These are phyloP conservation scores for Miichthys miiuy DNA, from an alignment of 2,797 vertebrate species.

Conservation along the genomic window DNA sequence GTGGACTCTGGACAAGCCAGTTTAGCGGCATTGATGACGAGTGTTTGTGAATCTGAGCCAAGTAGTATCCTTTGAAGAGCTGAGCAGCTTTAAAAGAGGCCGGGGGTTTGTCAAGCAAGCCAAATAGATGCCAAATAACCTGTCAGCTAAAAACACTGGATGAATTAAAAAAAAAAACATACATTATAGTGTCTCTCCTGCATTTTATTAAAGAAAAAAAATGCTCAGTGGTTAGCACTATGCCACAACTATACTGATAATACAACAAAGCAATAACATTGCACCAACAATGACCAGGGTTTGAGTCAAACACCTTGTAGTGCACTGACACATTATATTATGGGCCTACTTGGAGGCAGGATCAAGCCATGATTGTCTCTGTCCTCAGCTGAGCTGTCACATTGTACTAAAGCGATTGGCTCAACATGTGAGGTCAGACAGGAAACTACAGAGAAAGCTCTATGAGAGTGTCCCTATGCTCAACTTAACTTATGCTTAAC, in stretches of 20 bases:
- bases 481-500: not conserved
- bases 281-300: not conserved
- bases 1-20: constrained; percentile 45
- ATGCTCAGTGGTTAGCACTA: not conserved
- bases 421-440: not conserved
- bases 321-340: constrained; percentile 6
- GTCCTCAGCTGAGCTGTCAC: constrained; percentile 14
- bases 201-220: not conserved
- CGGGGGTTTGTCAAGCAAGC: not conserved
- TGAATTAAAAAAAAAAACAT: not conserved
- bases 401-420: not conserved
- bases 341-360: not conserved
- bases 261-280: not conserved
- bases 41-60: constrained; percentile 44
- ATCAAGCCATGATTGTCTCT: not conserved
- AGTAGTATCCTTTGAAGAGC: constrained; percentile 48
- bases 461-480: not conserved
- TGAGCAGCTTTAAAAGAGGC: constrained; percentile 23
- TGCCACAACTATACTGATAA: not conserved
- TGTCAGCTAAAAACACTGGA: not conserved
- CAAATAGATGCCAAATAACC: not conserved
- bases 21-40: constrained; percentile 50
- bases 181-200: not conserved
- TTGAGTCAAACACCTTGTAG: not conserved
- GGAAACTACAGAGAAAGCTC: constrained; percentile 5